Evolutionary conservation across 2,888 invertebrate species (phyloP).

Genomic region (Pristionchus exspectatus): DNA sequence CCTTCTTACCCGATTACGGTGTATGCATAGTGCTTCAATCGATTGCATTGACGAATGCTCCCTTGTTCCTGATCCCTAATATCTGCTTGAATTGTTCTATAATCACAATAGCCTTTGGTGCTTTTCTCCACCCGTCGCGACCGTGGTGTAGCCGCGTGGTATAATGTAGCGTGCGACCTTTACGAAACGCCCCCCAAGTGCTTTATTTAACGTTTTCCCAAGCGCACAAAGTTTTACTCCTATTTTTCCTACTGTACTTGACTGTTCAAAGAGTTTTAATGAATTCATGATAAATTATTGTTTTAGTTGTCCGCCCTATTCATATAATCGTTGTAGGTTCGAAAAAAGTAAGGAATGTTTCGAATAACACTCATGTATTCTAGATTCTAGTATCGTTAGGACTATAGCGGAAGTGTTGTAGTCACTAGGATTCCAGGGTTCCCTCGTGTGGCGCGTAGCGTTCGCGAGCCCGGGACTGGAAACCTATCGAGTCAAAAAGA

Average conservation of each 20-base stretch:
- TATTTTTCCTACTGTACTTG: slow-evolving; percentile 3
- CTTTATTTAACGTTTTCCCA: not conserved
- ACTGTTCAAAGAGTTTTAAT: slow-evolving; percentile 25
- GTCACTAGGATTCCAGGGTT: too few species aligned
- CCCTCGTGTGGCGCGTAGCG: too few species aligned
- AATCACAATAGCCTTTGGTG: slow-evolving; percentile 13
- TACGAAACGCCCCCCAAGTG: slow-evolving; percentile 30
- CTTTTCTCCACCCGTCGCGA: not conserved
- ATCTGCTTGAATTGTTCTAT: slow-evolving; percentile 36
- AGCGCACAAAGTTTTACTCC: not conserved
- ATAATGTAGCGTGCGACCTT: slow-evolving; percentile 39
- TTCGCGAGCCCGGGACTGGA: too few species aligned
- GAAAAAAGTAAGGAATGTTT: too few species aligned
- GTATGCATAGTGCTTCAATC: slow-evolving; percentile 29
- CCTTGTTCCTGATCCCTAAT: not conserved
- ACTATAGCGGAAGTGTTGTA: too few species aligned
- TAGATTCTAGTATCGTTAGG: too few species aligned
- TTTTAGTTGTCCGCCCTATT: not conserved
- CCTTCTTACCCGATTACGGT: not conserved
- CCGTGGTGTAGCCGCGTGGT: slow-evolving; percentile 34
- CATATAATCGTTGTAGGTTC: too few species aligned
- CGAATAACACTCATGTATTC: too few species aligned
- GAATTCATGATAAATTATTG: slow-evolving; percentile 40
- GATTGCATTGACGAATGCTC: not conserved
- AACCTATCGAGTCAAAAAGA: too few species aligned